Percentiles rank a stretch among this genome's conserved stretches.
Conservation (phyloP, 2,888 invertebrate genomes). For the Leptinotarsa rubiginosa region DNA sequence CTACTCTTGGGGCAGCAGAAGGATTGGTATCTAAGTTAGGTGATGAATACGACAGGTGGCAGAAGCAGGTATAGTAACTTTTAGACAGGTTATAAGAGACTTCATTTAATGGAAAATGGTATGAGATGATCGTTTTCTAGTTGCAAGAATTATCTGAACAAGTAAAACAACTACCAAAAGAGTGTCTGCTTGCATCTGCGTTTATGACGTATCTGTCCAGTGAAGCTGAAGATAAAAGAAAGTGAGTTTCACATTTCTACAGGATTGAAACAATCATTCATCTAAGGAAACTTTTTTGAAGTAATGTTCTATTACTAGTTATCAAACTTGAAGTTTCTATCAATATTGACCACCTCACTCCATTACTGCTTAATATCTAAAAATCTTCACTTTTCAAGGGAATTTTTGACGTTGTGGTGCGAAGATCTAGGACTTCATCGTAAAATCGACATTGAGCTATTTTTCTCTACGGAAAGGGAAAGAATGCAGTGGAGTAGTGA, state of each 20-base stretch:
- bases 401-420: conserved; percentile 60
- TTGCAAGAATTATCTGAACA: conserved; percentile 73
- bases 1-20: conserved; percentile 82
- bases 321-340: too few species aligned
- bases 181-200: conserved; percentile 80
- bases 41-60: conserved; percentile 92
- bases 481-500: conserved; percentile 88
- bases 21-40: conserved; percentile 87
- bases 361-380: background rate
- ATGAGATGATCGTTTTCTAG: conserved; percentile 62
- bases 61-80: conserved; percentile 70
- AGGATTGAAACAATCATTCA: background rate
- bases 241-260: conserved; percentile 57
- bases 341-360: too few species aligned
- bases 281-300: too few species aligned
- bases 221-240: conserved; percentile 77
- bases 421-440: conserved; percentile 54
- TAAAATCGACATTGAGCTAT: conserved; percentile 69
- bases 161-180: conserved; percentile 73
- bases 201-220: conserved; percentile 79
- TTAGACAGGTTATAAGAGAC: background rate
- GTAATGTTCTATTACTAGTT: too few species aligned
- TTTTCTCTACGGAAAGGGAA: conserved; percentile 78
- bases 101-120: background rate
- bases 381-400: conserved; percentile 49